phyloP scores from a whole-genome alignment of 2,113 vertebrate species.

The Euleptes europaea region DNA sequence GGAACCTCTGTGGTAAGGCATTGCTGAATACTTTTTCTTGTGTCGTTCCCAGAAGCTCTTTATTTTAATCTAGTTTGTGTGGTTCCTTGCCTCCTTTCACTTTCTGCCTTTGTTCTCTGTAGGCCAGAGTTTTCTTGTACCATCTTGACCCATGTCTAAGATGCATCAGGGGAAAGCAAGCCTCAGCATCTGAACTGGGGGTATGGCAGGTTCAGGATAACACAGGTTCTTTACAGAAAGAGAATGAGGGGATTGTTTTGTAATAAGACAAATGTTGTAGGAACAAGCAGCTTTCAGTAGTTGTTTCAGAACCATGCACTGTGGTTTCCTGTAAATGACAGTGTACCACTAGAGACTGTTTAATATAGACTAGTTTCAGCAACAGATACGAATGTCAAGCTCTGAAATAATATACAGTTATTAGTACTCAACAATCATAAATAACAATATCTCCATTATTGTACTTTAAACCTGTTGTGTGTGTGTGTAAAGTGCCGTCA shows the following conservation, averaged over 20 bases:
- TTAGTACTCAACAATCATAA: background rate
- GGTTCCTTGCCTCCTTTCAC: too few relatives aligned
- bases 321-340: background rate
- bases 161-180: too few relatives aligned
- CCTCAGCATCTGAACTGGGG: too few relatives aligned
- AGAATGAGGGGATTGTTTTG: fast-evolving
- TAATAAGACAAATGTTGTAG: background rate
- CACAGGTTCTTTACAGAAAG: fast-evolving
- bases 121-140: too few relatives aligned
- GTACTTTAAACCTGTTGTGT: conserved; percentile 16
- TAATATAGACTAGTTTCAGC: background rate
- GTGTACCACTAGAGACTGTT: fast-evolving
- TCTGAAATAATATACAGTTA: background rate
- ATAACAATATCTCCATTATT: conserved; percentile 18
- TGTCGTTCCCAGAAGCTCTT: too few relatives aligned
- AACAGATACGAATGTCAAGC: background rate
- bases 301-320: background rate
- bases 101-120: too few relatives aligned
- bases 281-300: background rate
- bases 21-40: too few relatives aligned
- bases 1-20: too few relatives aligned
- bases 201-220: background rate
- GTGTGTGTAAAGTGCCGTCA: too few relatives aligned
- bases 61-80: too few relatives aligned
- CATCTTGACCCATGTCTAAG: too few relatives aligned